These are phyloP conservation scores for Solen grandis DNA, from an alignment of 1,140 invertebrate species.

Conservation along the genomic window DNA sequence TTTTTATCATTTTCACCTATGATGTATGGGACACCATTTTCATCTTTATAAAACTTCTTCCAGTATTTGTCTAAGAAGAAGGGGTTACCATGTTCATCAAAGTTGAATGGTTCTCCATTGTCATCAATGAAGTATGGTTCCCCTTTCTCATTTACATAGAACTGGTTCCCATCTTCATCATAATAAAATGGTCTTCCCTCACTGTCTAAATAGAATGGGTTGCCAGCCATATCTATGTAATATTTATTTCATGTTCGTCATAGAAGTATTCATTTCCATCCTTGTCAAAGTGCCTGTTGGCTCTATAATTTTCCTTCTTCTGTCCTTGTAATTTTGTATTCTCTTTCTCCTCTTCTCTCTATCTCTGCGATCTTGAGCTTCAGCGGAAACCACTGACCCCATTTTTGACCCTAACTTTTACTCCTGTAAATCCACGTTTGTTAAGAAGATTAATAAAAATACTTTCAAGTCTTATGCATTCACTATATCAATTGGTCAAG, in stretches of 20 bases:
- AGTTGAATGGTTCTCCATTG: constrained; percentile 22
- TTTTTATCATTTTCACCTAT: not conserved
- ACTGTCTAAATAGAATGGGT: constrained; percentile 3
- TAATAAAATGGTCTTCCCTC: not conserved
- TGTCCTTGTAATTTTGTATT: not conserved
- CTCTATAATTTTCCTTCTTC: not conserved
- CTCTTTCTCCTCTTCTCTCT: not conserved
- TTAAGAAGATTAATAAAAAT: too few relatives aligned
- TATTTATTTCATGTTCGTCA: constrained; percentile 17
- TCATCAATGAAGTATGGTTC: constrained; percentile 24
- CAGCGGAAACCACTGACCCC: not conserved
- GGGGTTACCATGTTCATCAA: constrained; percentile 4
- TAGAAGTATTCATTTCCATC: constrained; percentile 10
- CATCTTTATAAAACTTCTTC: not conserved
- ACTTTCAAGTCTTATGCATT: too few relatives aligned
- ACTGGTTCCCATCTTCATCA: not conserved
- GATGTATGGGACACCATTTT: not conserved
- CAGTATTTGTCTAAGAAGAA: not conserved
- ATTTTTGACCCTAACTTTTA: too few relatives aligned
- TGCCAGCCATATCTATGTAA: constrained; percentile 6
- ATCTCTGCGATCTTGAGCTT: not conserved
- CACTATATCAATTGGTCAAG: too few relatives aligned
- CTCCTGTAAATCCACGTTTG: too few relatives aligned
- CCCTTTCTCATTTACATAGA: constrained; percentile 26
- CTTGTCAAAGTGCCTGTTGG: not conserved